phyloP scores from a whole-genome alignment of 2,797 vertebrate genomes.

The Dryobates pubescens region DNA sequence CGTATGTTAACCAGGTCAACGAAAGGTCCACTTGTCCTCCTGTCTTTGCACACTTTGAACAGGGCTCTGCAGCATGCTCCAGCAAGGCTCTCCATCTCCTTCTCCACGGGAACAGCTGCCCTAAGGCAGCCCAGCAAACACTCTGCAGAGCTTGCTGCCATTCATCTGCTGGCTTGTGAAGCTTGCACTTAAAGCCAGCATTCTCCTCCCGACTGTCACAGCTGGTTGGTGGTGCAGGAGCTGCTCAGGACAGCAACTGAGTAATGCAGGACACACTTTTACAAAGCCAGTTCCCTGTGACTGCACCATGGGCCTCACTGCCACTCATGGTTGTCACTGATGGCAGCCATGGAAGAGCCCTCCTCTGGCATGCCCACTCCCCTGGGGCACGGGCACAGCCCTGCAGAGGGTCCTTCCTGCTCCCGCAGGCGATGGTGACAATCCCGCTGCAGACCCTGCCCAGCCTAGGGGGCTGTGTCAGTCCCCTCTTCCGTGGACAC shows the following conservation, averaged over 20 bases:
- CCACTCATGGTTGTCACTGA: accelerated
- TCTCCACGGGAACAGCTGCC: background rate
- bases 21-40: too few relatives aligned
- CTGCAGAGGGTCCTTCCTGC: background rate
- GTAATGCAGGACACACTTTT: background rate
- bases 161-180: background rate
- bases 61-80: background rate
- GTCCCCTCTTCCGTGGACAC: background rate
- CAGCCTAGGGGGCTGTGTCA: accelerated
- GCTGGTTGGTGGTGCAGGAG: background rate
- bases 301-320: accelerated
- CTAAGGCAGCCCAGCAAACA: background rate
- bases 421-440: background rate
- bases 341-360: accelerated
- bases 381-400: accelerated
- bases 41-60: background rate
- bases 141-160: background rate
- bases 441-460: background rate
- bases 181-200: background rate
- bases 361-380: background rate
- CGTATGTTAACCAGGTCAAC: background rate
- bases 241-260: background rate
- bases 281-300: background rate
- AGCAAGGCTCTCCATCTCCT: background rate
- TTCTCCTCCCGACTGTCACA: background rate